These are phyloP conservation scores for Typhlomys cinereus DNA, from an alignment of 2,113 vertebrate genomes.

Conservation along the genomic window DNA sequence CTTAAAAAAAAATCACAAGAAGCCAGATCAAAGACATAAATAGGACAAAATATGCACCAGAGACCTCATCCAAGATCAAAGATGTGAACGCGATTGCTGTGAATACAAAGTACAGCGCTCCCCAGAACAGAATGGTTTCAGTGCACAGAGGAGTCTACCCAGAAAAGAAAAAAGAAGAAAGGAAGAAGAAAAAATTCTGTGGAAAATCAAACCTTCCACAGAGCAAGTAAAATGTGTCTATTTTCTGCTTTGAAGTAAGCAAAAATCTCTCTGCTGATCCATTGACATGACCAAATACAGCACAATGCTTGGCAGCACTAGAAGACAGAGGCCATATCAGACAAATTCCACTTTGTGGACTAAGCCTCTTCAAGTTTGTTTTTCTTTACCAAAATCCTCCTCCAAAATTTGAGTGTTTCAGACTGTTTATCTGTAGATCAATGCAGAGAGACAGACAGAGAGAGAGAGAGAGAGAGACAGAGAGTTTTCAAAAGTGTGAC, in stretches of 20 bases:
- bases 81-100: conserved; percentile 84
- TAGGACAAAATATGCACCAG: conserved; percentile 89
- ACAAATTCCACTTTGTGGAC: conserved; percentile 17
- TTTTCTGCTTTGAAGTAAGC: conserved; percentile 56
- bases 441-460: background rate
- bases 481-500: conserved; percentile 69
- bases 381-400: background rate
- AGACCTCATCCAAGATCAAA: conserved; percentile 88
- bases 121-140: conserved; percentile 82
- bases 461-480: no score
- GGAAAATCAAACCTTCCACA: conserved; percentile 56
- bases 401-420: conserved; percentile 35
- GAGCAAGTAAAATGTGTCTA: conserved; percentile 73
- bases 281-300: background rate
- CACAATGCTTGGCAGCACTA: background rate
- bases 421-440: conserved; percentile 56
- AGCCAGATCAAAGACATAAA: conserved; percentile 88
- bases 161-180: conserved; percentile 37
- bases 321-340: background rate
- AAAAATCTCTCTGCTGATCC: background rate
- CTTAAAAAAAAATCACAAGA: conserved; percentile 74
- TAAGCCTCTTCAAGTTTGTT: background rate
- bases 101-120: conserved; percentile 82
- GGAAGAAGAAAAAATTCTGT: background rate
- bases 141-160: conserved; percentile 73